Evolutionary conservation across 1,140 invertebrate species (phyloP), one percentile per base, ranked within the genome.

Genomic region (Bacillus rossius): DNA sequence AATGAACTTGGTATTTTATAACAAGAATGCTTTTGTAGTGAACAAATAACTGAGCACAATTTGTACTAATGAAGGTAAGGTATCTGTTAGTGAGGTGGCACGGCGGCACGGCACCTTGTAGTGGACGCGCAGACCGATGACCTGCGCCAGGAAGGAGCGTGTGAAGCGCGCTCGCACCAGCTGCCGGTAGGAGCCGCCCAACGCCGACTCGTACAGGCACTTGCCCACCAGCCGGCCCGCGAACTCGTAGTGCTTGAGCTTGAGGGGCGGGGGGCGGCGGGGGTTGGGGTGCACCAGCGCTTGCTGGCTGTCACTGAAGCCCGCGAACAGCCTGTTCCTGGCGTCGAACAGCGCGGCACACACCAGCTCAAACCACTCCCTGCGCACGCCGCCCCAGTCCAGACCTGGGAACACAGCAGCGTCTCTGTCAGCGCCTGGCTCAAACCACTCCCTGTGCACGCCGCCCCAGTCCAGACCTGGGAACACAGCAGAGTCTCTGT

Each of bases 151-250:
- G 76, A 96, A 97, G n/a, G 92, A 95, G 54, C 93, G 79, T 19
- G 92, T 90, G 68, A 96, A 94, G 61, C 91, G 79, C 1, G 94
- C 94, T 57, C 92, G 84, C 14, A 97, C 92, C 55, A 94, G 75
- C 73, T 95, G 92, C 2, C 92, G 77, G 76, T 95, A 94, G 10
- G 86, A 84, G 22, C 90, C 88, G 4, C 93, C 93, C 14, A 94
- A 77, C 10, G 93, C 88, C 45, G 90, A 93, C 75, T 97, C 94
- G 70, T 94, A 96, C 55, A 95, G 74, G 76, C 91, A 93, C 75
- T 94, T 94, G 45, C 93, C 94, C n/a, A 96, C 91, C 62, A 97
- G 83, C 74, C 90, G 89, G 25, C 94, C 94, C 34, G 94, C 93
- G 73, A 96, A 93, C 78, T 96, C 93, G 73, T 89, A 96, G 72